phyloP scores from a whole-genome alignment of 1,140 invertebrate genomes.

The Hyphantria cunea region DNA sequence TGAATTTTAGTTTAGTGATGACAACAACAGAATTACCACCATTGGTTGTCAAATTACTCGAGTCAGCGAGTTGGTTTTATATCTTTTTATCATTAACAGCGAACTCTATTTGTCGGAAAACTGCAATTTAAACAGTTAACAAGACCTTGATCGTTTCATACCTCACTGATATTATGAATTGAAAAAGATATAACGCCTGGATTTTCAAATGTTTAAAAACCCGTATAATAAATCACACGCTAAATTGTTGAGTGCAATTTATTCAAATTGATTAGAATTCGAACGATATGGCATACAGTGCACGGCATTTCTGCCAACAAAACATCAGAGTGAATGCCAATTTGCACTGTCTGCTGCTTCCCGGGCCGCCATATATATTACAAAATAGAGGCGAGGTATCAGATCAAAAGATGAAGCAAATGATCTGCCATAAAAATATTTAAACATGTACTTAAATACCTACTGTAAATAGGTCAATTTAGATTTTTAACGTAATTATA shows the following conservation, averaged over 20 bases:
- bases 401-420: constrained; percentile 22
- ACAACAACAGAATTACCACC: too few species aligned
- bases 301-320: constrained; percentile 29
- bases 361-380: constrained; percentile 20
- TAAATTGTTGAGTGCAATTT: constrained; percentile 9
- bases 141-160: too few species aligned
- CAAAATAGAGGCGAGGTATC: constrained; percentile 16
- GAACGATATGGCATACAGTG: constrained; percentile 10
- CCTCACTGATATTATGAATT: too few species aligned
- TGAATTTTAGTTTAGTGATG: too few species aligned
- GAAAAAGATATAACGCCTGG: too few species aligned
- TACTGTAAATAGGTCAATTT: not conserved
- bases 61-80: too few species aligned
- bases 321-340: constrained; percentile 32
- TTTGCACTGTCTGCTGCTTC: constrained; percentile 31
- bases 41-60: too few species aligned
- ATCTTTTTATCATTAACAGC: too few species aligned
- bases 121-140: too few species aligned
- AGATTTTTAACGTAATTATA: too few species aligned
- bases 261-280: constrained; percentile 14
- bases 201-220: not conserved
- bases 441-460: constrained; percentile 8
- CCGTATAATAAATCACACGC: not conserved
- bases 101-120: too few species aligned
- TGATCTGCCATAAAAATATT: constrained; percentile 12